Percentiles rank a stretch among this genome's conserved stretches.
phyloP scores from a whole-genome alignment of 1,140 invertebrate genomes.

The Drosophila lacertosa region DNA sequence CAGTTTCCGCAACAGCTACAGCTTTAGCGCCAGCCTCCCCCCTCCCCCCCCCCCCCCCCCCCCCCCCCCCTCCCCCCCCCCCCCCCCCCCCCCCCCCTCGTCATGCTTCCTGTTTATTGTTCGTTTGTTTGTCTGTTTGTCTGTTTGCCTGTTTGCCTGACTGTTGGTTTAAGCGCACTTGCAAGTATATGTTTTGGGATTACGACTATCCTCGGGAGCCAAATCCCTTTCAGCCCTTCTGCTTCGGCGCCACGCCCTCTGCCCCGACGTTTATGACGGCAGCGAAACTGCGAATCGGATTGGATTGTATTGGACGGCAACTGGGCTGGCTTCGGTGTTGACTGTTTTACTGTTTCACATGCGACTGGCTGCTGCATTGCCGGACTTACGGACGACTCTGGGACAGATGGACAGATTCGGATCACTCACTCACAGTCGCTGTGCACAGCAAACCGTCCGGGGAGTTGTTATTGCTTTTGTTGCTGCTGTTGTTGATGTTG shows the following conservation, averaged over 20 bases:
- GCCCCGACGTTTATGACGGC: constrained; percentile 37
- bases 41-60: not conserved
- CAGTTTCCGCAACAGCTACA: constrained; percentile 59
- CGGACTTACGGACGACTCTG: constrained; percentile 10
- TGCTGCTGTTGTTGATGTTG: constrained; percentile 2
- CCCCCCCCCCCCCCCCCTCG: constrained; percentile 50
- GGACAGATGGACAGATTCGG: constrained; percentile 9
- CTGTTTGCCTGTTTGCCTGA: constrained; percentile 17
- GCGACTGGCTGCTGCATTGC: constrained; percentile 26
- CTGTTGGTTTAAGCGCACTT: constrained; percentile 55
- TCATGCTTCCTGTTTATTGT: constrained; percentile 74
- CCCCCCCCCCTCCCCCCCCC: not conserved
- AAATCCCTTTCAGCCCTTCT: not conserved
- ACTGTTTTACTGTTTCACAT: constrained; percentile 22
- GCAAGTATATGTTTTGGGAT: constrained; percentile 75
- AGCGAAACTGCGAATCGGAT: constrained; percentile 22
- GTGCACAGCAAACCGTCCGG: constrained; percentile 23
- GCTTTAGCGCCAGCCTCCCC: not conserved
- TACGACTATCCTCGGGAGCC: constrained; percentile 43
- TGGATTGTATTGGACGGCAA: not conserved
- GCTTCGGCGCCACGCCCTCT: too few species aligned
- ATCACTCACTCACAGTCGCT: constrained; percentile 37
- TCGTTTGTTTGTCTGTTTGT: constrained; percentile 39
- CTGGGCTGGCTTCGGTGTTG: constrained; percentile 13
- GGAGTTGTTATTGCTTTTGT: constrained; percentile 35